Evolutionary conservation across 2,888 invertebrate species (phyloP).

Genomic region (Troilus luridus): DNA sequence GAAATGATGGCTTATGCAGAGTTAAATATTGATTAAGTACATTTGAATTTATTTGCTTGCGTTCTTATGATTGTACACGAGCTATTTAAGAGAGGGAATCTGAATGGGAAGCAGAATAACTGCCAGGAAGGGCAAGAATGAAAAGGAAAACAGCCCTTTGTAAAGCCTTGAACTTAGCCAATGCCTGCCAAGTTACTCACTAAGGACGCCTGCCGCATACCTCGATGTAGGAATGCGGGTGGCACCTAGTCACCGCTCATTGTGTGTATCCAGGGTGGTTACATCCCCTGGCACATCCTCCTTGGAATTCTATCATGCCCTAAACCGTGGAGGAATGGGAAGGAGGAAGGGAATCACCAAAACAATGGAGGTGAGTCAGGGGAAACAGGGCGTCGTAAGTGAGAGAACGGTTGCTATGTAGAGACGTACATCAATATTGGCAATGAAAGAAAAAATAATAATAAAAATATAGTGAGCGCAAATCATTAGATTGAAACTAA

Average conservation of each 20-base stretch:
- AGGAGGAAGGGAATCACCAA: not conserved
- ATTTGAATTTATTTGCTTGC: too few species aligned
- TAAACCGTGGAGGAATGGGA: not conserved
- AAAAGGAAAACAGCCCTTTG: not conserved
- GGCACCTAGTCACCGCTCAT: not conserved
- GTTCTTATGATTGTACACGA: not conserved
- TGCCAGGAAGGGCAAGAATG: not conserved
- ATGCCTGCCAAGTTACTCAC: conserved; percentile 16
- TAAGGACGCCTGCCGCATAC: not conserved
- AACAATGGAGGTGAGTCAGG: not conserved
- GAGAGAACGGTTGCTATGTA: too few species aligned
- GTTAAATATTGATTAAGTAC: too few species aligned
- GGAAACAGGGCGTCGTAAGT: too few species aligned
- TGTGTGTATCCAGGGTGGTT: not conserved
- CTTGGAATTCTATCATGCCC: not conserved
- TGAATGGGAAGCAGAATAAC: not conserved
- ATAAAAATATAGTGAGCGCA: too few species aligned
- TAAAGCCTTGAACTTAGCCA: conserved; percentile 11
- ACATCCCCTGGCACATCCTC: not conserved
- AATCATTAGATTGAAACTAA: too few species aligned
- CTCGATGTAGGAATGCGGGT: not conserved
- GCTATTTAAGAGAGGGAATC: not conserved
- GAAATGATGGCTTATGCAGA: too few species aligned
- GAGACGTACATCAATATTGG: too few species aligned
- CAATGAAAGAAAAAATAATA: too few species aligned